Evolutionary conservation across 2,113 vertebrate species (phyloP).

Genomic region (Pterocles burchelli): DNA sequence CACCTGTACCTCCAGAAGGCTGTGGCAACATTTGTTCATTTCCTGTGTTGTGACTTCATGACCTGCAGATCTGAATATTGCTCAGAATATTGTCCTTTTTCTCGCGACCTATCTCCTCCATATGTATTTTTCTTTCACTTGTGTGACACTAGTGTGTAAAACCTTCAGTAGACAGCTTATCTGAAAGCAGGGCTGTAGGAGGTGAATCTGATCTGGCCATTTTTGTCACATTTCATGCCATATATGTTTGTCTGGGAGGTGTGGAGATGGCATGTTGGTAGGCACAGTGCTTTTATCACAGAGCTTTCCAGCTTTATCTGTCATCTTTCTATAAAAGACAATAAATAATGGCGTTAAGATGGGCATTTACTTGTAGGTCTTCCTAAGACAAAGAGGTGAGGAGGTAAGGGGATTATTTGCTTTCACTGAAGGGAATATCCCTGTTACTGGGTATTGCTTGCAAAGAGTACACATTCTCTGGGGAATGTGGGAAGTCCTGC

Average conservation of each 20-base stretch:
- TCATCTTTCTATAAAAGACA: background rate
- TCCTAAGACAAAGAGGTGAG: background rate
- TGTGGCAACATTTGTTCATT: background rate
- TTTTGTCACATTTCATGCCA: background rate
- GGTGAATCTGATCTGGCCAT: background rate
- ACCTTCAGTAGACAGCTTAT: background rate
- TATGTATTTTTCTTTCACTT: background rate
- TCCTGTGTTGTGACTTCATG: background rate
- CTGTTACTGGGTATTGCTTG: background rate
- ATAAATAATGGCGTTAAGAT: background rate
- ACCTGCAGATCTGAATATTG: background rate
- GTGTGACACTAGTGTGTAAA: background rate
- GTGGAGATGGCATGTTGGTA: background rate
- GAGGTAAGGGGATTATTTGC: background rate
- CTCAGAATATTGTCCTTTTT: background rate
- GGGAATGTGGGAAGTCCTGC: background rate
- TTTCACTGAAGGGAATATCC: background rate
- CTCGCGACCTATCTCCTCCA: background rate
- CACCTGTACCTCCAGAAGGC: background rate
- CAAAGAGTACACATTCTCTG: background rate
- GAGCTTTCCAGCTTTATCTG: background rate
- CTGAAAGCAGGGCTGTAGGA: background rate
- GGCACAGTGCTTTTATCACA: background rate
- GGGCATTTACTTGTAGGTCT: background rate
- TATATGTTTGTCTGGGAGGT: background rate